These are phyloP conservation scores for Adineta ricciae DNA, from an alignment of 2,888 invertebrate species.

Conservation along the genomic window DNA sequence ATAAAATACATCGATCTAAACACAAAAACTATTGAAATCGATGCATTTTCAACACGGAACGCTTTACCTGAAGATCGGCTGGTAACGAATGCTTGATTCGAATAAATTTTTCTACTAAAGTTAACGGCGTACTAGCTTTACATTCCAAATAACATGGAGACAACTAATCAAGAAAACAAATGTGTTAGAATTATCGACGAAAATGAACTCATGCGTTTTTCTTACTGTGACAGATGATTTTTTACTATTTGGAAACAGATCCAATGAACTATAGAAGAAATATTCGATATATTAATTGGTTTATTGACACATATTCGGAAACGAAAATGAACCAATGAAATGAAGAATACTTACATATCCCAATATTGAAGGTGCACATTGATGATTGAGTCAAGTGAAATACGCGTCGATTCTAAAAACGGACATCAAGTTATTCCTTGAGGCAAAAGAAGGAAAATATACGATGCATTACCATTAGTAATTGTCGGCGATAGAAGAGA, in stretches of 20 bases:
- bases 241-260: constrained; percentile 2
- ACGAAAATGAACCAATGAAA: constrained; percentile 4
- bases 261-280: background rate
- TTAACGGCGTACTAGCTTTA: background rate
- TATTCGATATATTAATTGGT: background rate
- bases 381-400: background rate
- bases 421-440: background rate
- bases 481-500: background rate
- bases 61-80: background rate
- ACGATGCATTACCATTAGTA: background rate
- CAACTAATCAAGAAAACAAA: background rate
- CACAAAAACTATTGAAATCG: background rate
- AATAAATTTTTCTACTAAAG: background rate
- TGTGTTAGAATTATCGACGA: background rate
- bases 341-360: constrained; percentile 7
- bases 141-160: constrained; percentile 10
- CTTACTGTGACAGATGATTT: background rate
- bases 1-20: constrained; percentile 12
- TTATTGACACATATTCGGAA: background rate
- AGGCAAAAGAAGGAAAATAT: background rate
- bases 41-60: background rate
- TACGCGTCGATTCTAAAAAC: background rate
- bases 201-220: background rate
- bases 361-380: constrained; percentile 19
- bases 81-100: background rate